Conservation (phyloP, 37 sponge, comb jelly and placozoan genomes). For the Ephydatia muelleri region DNA sequence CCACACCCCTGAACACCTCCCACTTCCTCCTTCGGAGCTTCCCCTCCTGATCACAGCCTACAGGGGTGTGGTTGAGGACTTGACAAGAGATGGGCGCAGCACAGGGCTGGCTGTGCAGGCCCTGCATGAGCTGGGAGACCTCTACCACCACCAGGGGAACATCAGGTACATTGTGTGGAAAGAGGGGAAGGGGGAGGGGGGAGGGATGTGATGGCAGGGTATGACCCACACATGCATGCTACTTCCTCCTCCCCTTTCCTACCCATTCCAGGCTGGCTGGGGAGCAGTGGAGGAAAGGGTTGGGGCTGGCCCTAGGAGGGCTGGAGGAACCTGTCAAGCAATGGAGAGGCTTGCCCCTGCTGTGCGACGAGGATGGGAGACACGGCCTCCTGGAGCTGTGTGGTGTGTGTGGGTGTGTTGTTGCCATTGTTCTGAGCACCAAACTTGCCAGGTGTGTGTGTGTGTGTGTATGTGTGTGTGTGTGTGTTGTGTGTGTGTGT, state of each 20-base stretch:
- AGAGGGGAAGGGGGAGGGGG: no score
- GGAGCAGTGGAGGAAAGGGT: slow-evolving; percentile 66
- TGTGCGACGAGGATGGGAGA: slow-evolving; percentile 3
- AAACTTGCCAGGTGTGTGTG: slow-evolving; percentile 49
- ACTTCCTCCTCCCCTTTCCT: background rate
- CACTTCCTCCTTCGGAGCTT: slow-evolving; percentile 2
- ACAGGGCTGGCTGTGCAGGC: slow-evolving; percentile 43
- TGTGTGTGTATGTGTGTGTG: background rate
- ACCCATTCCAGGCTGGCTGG: slow-evolving; percentile 33
- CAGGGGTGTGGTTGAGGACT: slow-evolving; percentile 18
- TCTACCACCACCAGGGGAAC: slow-evolving; percentile 39
- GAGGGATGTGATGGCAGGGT: no score
- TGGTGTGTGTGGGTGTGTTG: slow-evolving; percentile 73
- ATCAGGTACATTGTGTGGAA: slow-evolving; percentile 35
- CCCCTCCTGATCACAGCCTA: slow-evolving; percentile 20
- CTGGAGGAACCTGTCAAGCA: slow-evolving; percentile 23
- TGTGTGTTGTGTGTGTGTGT: no score
- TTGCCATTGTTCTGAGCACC: slow-evolving; percentile 52
- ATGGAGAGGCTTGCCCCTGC: slow-evolving; percentile 33
- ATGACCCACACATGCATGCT: background rate
- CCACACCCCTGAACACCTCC: slow-evolving; percentile 16
- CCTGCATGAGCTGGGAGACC: slow-evolving; percentile 70
- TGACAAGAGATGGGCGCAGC: slow-evolving; percentile 28
- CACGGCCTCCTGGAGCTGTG: slow-evolving; percentile 32
- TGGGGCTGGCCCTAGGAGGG: slow-evolving; percentile 36